Evolutionary conservation across 2,113 vertebrate species (phyloP).

Genomic region (Cephalopterus ornatus): DNA sequence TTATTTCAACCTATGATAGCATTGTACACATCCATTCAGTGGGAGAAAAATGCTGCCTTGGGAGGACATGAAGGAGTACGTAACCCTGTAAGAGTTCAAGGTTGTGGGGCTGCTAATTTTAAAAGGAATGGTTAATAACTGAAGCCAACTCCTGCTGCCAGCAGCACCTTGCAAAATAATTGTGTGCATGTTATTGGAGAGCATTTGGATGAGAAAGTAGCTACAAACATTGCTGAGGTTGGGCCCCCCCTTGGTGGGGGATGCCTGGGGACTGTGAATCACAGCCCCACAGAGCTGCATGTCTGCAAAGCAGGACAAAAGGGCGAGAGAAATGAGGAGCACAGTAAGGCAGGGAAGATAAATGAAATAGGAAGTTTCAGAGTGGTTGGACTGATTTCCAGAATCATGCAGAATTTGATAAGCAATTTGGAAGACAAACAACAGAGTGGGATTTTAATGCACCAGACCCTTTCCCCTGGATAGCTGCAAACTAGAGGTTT

Average conservation of each 20-base stretch:
- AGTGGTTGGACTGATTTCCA: not conserved
- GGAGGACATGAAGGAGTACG: not conserved
- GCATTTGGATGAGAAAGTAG: not conserved
- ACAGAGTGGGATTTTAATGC: not conserved
- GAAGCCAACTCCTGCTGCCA: not conserved
- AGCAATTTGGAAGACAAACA: not conserved
- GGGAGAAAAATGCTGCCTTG: not conserved
- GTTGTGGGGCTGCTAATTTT: not conserved
- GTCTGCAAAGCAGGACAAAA: not conserved
- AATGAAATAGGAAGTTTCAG: not conserved
- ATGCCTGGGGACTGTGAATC: not conserved
- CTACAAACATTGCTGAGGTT: not conserved
- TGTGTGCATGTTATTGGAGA: not conserved
- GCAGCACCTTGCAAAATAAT: not conserved
- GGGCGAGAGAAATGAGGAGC: not conserved
- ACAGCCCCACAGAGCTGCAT: fast-evolving
- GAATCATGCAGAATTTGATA: not conserved
- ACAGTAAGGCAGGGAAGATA: not conserved
- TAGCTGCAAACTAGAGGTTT: not conserved
- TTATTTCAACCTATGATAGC: not conserved
- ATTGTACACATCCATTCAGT: not conserved
- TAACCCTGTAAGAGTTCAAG: not conserved
- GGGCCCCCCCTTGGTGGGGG: not conserved
- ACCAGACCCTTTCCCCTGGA: not conserved
- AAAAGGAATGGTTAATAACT: not conserved